phyloP scores from a whole-genome alignment of 2,113 vertebrate genomes.

The Clupea harengus region DNA sequence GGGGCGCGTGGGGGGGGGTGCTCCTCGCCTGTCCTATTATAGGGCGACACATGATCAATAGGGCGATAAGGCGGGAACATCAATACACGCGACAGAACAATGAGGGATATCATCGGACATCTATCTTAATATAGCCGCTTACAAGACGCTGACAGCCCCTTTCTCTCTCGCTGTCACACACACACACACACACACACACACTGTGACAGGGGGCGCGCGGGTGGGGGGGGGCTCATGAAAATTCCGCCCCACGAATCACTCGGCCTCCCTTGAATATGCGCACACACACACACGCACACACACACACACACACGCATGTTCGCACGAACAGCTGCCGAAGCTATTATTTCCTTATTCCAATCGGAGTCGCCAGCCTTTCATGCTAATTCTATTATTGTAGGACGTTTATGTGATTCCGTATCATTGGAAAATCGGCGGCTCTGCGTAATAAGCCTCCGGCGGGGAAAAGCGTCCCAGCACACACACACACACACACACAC shows the following conservation, averaged over 20 bases:
- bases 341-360: conserved; percentile 99
- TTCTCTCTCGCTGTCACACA: too few relatives aligned
- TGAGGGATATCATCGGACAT: conserved; percentile 96
- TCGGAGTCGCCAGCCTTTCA: conserved; percentile 99
- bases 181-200: too few relatives aligned
- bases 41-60: conserved; percentile 99
- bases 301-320: not conserved
- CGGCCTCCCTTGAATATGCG: conserved; percentile 95
- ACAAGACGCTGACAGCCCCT: conserved; percentile 89
- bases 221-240: conserved; percentile 87
- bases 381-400: conserved; percentile 99
- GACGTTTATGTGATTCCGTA: conserved; percentile 99
- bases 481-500: too few relatives aligned
- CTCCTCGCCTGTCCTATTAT: conserved; percentile 93
- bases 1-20: too few relatives aligned
- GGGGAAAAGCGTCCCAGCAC: too few relatives aligned
- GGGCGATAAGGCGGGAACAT: conserved; percentile 99
- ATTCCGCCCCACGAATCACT: conserved; percentile 99
- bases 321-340: conserved; percentile 85
- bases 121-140: conserved; percentile 99
- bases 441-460: too few relatives aligned
- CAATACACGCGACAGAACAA: conserved; percentile 99
- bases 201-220: conserved; percentile 71
- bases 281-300: conserved; percentile 84
- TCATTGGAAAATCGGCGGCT: conserved; percentile 87